Evolutionary conservation across 2,113 vertebrate genomes (phyloP).

Genomic region (Oriolus oriolus): DNA sequence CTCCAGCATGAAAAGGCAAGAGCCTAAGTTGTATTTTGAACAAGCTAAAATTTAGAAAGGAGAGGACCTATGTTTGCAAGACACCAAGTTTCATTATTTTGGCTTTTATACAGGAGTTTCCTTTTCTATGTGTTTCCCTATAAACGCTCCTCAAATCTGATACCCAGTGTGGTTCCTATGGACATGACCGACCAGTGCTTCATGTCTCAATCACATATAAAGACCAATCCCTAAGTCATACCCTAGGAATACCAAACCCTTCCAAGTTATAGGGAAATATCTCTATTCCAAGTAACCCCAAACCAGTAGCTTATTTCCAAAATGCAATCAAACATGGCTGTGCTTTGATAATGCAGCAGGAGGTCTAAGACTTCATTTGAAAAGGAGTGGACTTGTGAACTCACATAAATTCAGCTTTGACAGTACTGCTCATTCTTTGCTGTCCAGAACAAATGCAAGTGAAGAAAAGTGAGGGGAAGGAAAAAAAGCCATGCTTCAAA

Average conservation of each 20-base stretch:
- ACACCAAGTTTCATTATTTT: neutral
- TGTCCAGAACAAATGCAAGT: neutral
- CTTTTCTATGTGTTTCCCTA: neutral
- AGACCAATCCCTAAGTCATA: neutral
- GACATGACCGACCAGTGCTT: neutral
- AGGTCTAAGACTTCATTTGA: neutral
- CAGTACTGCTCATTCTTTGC: neutral
- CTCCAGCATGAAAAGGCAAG: neutral
- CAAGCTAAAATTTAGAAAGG: neutral
- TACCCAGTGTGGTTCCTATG: neutral
- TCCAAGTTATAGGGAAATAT: neutral
- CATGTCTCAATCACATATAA: neutral
- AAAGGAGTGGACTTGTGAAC: neutral
- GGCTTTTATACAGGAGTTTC: neutral
- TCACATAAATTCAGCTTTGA: neutral
- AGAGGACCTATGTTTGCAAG: neutral
- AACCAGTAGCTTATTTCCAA: neutral
- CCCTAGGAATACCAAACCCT: neutral
- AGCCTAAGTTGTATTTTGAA: neutral
- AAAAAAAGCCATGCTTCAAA: neutral
- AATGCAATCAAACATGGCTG: neutral
- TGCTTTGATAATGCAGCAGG: neutral
- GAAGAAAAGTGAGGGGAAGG: neutral
- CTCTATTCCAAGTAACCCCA: neutral
- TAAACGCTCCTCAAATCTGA: neutral